Conservation (phyloP, 2,888 invertebrate genomes). For the Monopis laevigella region DNA sequence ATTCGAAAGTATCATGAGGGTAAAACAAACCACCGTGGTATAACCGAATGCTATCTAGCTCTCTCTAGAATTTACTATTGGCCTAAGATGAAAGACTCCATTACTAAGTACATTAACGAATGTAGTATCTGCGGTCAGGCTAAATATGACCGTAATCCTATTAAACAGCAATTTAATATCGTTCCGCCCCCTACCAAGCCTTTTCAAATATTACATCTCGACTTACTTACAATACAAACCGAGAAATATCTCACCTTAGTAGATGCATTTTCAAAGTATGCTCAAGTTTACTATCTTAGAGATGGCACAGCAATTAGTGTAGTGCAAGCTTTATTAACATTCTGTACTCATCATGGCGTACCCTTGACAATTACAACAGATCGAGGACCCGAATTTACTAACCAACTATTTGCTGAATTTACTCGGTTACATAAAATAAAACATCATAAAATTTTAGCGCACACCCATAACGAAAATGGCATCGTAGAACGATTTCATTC, state of each 20-base stretch:
- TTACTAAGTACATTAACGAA: constrained; percentile 24
- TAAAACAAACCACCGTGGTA: constrained; percentile 16
- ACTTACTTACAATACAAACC: constrained; percentile 12
- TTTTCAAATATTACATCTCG: constrained; percentile 23
- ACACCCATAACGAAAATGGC: constrained; percentile 21
- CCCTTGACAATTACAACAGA: constrained; percentile 1
- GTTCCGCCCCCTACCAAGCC: constrained; percentile 23
- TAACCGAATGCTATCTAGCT: constrained; percentile 9
- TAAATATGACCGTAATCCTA: constrained; percentile 25
- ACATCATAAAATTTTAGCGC: constrained; percentile 20
- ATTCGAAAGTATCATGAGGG: constrained; percentile 20
- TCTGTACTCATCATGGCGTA: not conserved
- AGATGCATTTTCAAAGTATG: constrained; percentile 16
- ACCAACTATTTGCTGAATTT: not conserved
- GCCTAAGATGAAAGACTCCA: constrained; percentile 16
- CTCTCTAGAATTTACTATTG: constrained; percentile 11
- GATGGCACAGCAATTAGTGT: not conserved
- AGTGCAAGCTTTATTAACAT: not conserved
- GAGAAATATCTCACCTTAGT: constrained; percentile 15
- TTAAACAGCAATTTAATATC: constrained; percentile 22
- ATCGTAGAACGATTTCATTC: constrained; percentile 22
- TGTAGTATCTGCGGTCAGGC: no score
- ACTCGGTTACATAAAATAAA: not conserved
- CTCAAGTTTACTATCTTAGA: constrained; percentile 16
- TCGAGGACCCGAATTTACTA: not conserved